phyloP scores from a whole-genome alignment of 2,797 vertebrate genomes.

The Chloroceryle inda region DNA sequence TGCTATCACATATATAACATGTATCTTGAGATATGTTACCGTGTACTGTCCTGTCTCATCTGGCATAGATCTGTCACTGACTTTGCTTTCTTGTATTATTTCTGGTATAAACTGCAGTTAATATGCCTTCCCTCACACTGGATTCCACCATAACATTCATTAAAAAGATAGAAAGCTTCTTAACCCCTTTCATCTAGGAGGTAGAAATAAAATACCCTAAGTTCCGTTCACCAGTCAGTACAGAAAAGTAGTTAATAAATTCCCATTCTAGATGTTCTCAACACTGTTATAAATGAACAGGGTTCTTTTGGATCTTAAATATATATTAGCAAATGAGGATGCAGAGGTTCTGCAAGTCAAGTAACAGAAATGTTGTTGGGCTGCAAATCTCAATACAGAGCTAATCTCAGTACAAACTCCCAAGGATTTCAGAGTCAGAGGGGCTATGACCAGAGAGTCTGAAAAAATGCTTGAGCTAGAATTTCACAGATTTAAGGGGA shows the following conservation, averaged over 20 bases:
- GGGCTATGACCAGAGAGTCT: not conserved
- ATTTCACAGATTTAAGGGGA: not conserved
- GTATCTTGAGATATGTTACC: not conserved
- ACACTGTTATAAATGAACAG: not conserved
- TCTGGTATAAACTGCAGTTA: not conserved
- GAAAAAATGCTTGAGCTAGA: not conserved
- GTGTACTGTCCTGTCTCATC: not conserved
- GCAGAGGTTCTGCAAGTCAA: not conserved
- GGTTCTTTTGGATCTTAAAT: not conserved
- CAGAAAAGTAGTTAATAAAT: not conserved
- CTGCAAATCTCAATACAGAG: not conserved
- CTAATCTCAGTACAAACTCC: not conserved
- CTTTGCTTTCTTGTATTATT: not conserved
- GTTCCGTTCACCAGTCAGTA: not conserved
- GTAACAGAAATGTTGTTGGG: not conserved
- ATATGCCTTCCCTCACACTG: not conserved
- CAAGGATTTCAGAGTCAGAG: not conserved
- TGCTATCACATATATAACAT: not conserved
- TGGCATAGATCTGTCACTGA: not conserved
- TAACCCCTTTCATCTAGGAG: not conserved
- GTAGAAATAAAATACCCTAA: not conserved
- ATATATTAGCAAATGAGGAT: not conserved
- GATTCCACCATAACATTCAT: not conserved
- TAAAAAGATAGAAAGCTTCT: not conserved
- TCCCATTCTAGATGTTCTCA: not conserved